Evolutionary conservation across 53 echinoderm and acorn worm genomes (phyloP).

Genomic region (Zoroaster sp.): DNA sequence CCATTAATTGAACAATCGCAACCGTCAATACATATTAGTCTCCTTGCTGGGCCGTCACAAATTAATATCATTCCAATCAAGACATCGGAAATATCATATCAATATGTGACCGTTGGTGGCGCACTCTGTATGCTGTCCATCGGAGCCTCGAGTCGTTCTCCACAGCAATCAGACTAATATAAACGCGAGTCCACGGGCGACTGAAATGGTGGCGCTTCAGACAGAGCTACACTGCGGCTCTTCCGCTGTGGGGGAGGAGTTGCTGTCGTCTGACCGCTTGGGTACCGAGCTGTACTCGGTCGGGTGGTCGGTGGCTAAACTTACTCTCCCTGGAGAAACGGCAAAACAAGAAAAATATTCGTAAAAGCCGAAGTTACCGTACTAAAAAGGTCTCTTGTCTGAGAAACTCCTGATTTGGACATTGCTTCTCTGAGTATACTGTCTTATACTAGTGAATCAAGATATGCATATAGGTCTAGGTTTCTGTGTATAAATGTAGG

Average conservation of each 20-base stretch:
- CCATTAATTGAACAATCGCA: too few relatives aligned
- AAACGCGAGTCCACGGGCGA: background rate
- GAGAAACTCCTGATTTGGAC: too few relatives aligned
- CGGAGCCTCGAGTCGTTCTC: background rate
- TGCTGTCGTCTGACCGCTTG: constrained; percentile 20
- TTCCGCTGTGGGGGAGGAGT: constrained; percentile 3
- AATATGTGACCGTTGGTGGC: background rate
- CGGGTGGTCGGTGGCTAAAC: constrained; percentile 5
- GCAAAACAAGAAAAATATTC: too few relatives aligned
- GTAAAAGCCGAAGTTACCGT: too few relatives aligned
- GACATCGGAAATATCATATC: background rate
- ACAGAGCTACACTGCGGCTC: constrained; percentile 19
- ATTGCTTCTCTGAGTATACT: too few relatives aligned
- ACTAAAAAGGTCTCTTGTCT: too few relatives aligned
- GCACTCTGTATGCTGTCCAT: background rate
- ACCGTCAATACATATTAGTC: background rate
- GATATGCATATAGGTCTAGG: too few relatives aligned
- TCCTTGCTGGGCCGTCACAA: too few relatives aligned
- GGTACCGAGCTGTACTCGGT: constrained; percentile 24
- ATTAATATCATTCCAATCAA: too few relatives aligned
- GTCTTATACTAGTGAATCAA: too few relatives aligned
- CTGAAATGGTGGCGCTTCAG: background rate
- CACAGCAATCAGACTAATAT: too few relatives aligned
- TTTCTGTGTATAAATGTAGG: too few relatives aligned
- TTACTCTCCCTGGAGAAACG: constrained; percentile 4